Evolutionary conservation across 2,888 invertebrate genomes (phyloP).

Genomic region (Cenopis cana): DNA sequence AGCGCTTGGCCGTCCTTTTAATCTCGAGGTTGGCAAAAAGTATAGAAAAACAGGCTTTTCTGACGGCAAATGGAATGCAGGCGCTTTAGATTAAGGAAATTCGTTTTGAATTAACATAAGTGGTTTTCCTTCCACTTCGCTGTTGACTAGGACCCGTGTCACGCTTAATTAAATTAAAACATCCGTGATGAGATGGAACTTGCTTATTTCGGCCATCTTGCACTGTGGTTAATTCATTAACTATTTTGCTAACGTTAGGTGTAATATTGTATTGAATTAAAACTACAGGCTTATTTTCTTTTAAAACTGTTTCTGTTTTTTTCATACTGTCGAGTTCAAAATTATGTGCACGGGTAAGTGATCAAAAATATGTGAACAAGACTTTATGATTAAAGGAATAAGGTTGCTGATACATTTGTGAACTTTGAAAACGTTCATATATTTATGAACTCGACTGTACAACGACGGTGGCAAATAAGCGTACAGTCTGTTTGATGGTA

Average conservation of each 20-base stretch:
- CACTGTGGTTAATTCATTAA: slow-evolving; percentile 20
- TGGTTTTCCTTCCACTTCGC: slow-evolving; percentile 26
- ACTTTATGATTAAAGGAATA: too few relatives aligned
- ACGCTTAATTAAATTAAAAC: slow-evolving; percentile 31
- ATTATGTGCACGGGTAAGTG: too few relatives aligned
- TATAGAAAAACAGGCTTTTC: slow-evolving; percentile 24
- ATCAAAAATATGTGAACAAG: too few relatives aligned
- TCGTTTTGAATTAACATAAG: slow-evolving; percentile 29
- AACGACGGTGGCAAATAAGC: too few relatives aligned
- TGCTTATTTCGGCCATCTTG: slow-evolving; percentile 8
- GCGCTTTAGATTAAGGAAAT: slow-evolving; percentile 26
- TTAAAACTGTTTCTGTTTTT: too few relatives aligned
- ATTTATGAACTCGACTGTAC: too few relatives aligned
- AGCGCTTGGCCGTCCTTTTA: slow-evolving; percentile 5
- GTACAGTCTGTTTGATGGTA: too few relatives aligned
- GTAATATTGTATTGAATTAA: background rate
- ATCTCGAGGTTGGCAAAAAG: slow-evolving; percentile 20
- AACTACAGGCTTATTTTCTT: too few relatives aligned
- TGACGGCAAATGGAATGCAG: slow-evolving; percentile 13
- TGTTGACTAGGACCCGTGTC: slow-evolving; percentile 23
- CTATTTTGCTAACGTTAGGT: background rate
- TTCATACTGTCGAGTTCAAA: too few relatives aligned
- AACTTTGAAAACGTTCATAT: too few relatives aligned
- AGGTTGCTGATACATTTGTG: too few relatives aligned
- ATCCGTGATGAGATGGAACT: slow-evolving; percentile 27